phyloP scores from a whole-genome alignment of 2,113 vertebrate species.

The Urocitellus parryii region DNA sequence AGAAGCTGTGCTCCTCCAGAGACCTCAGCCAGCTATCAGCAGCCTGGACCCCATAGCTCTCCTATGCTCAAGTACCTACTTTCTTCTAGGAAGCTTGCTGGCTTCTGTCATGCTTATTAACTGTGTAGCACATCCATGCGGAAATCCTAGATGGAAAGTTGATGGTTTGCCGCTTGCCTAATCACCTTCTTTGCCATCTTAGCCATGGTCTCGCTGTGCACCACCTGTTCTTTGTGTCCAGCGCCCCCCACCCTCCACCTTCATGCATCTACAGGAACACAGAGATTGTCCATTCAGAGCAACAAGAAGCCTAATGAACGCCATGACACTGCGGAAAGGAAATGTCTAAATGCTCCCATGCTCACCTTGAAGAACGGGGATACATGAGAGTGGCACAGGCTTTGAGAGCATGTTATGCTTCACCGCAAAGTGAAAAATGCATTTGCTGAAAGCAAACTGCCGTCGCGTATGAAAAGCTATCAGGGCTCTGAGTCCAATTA shows the following conservation, averaged over 20 bases:
- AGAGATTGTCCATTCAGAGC: background rate
- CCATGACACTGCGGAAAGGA: background rate
- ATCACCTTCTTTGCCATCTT: background rate
- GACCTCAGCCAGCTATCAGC: background rate
- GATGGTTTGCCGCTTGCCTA: background rate
- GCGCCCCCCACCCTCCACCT: background rate
- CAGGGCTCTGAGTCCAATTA: slow-evolving; percentile 66
- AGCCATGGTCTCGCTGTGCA: background rate
- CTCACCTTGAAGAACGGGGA: slow-evolving; percentile 19
- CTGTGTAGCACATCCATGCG: background rate
- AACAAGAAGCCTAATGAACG: background rate
- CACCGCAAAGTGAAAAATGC: slow-evolving; percentile 52
- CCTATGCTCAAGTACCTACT: background rate
- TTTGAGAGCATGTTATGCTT: background rate
- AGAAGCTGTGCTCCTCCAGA: background rate
- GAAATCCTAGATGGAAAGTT: background rate
- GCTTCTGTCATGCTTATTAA: background rate
- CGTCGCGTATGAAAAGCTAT: slow-evolving; percentile 61
- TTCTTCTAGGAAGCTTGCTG: background rate
- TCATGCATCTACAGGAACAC: background rate
- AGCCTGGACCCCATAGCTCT: background rate
- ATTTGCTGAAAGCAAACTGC: slow-evolving; percentile 64
- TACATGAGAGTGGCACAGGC: background rate
- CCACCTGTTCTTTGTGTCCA: background rate
- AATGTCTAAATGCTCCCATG: background rate